Evolutionary conservation across 2,888 invertebrate genomes (phyloP).

Genomic region (Saturnia japonica): DNA sequence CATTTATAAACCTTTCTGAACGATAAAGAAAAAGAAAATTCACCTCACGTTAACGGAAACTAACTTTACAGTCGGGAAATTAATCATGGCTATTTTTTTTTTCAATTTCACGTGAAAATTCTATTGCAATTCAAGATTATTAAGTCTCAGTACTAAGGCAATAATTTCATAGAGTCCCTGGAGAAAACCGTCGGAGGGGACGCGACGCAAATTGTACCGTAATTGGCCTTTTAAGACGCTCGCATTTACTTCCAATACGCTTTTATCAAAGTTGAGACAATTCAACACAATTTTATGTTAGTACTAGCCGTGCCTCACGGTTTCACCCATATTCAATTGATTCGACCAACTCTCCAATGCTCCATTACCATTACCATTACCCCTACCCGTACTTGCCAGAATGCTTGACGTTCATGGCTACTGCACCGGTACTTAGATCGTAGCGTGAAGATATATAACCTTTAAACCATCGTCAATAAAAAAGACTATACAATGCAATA

Average conservation of each 20-base stretch:
- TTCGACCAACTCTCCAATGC: too few species aligned
- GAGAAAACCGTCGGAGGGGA: slow-evolving; percentile 33
- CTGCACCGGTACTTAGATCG: too few species aligned
- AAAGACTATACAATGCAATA: too few species aligned
- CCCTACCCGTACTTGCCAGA: too few species aligned
- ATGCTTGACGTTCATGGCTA: too few species aligned
- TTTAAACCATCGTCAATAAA: too few species aligned
- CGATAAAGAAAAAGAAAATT: too few species aligned
- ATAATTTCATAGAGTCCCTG: slow-evolving; percentile 66
- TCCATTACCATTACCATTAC: too few species aligned
- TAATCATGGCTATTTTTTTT: slow-evolving; percentile 23
- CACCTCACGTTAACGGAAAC: not conserved
- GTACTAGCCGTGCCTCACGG: not conserved
- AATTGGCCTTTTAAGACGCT: slow-evolving; percentile 77
- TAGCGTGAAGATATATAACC: too few species aligned
- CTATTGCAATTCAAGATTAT: slow-evolving; percentile 47
- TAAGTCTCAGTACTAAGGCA: slow-evolving; percentile 34
- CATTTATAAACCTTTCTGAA: too few species aligned
- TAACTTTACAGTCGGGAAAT: not conserved
- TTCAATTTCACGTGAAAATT: slow-evolving; percentile 47
- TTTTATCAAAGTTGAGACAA: slow-evolving; percentile 58
- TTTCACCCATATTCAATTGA: not conserved
- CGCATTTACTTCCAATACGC: slow-evolving; percentile 60
- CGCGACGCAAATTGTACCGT: slow-evolving; percentile 70
- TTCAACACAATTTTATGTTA: slow-evolving; percentile 22